phyloP scores from a whole-genome alignment of 2,113 vertebrate species.

The Carollia perspicillata region DNA sequence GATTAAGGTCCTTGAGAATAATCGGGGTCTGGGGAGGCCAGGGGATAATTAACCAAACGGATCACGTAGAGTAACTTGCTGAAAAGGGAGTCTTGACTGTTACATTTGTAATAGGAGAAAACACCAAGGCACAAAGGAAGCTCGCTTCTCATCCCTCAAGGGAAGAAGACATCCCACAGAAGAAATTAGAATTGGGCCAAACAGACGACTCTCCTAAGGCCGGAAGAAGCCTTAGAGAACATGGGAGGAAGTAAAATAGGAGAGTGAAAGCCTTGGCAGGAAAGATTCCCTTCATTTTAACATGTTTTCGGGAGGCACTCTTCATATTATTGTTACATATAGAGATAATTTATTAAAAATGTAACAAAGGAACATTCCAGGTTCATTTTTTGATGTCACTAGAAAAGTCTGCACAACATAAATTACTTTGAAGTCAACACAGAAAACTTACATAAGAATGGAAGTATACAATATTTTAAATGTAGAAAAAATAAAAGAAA shows the following conservation, averaged over 20 bases:
- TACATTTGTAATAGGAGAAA: slow-evolving; percentile 19
- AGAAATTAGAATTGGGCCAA: slow-evolving; percentile 8
- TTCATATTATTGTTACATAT: not conserved
- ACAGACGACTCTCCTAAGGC: not conserved
- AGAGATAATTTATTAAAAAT: not conserved
- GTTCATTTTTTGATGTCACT: not conserved
- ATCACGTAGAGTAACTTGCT: not conserved
- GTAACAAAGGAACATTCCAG: not conserved
- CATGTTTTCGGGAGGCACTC: not conserved
- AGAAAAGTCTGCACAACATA: not conserved
- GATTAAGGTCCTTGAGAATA: not conserved
- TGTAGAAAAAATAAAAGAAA: not conserved
- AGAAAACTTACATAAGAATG: not conserved
- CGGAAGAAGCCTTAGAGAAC: not conserved
- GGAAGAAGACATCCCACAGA: not conserved
- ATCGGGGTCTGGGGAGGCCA: not conserved
- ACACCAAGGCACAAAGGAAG: not conserved
- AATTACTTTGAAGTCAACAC: not conserved
- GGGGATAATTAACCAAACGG: not conserved
- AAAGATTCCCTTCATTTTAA: not conserved
- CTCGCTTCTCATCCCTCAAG: not conserved
- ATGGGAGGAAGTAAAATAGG: not conserved
- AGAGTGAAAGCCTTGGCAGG: not conserved
- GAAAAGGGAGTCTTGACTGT: not conserved
- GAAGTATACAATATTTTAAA: not conserved